Percentiles rank a stretch among this genome's conserved stretches.
These are phyloP conservation scores for Phodopus roborovskii DNA, from an alignment of 2,113 vertebrate genomes.

Conservation along the genomic window DNA sequence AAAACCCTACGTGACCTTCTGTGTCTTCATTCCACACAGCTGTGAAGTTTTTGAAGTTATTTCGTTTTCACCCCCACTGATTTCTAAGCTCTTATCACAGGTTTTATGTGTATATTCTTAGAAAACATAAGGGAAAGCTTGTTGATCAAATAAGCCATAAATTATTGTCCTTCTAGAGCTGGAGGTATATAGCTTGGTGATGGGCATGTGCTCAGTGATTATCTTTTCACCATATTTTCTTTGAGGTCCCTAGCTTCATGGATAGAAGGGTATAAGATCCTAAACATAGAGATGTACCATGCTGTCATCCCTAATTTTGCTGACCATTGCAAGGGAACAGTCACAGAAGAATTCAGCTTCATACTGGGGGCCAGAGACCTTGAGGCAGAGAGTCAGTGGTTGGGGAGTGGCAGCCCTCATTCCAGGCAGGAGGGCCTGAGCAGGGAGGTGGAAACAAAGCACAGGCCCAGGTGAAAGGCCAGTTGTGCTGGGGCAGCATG, in stretches of 20 bases:
- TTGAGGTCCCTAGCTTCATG: not conserved
- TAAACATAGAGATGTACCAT: not conserved
- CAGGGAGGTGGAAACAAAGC: not conserved
- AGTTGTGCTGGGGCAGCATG: not conserved
- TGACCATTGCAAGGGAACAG: not conserved
- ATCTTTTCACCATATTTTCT: not conserved
- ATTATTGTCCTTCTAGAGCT: not conserved
- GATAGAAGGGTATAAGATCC: not conserved
- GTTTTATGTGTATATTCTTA: constrained; percentile 41
- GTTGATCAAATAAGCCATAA: constrained; percentile 4
- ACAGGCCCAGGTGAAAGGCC: not conserved
- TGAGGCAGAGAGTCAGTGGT: not conserved
- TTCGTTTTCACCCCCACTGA: not conserved
- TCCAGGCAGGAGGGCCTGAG: not conserved
- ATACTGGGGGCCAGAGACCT: not conserved
- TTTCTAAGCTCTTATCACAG: not conserved
- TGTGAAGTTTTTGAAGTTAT: not conserved
- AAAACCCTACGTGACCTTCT: not conserved
- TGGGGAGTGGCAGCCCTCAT: not conserved
- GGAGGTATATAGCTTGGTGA: not conserved
- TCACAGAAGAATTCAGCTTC: not conserved
- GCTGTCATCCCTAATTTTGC: not conserved
- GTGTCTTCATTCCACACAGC: not conserved
- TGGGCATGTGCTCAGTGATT: not conserved
- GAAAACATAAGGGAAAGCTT: constrained; percentile 7